These are phyloP conservation scores for Scolanthus callimorphus DNA, from an alignment of 92 coral and sea anemone species.

Conservation along the genomic window DNA sequence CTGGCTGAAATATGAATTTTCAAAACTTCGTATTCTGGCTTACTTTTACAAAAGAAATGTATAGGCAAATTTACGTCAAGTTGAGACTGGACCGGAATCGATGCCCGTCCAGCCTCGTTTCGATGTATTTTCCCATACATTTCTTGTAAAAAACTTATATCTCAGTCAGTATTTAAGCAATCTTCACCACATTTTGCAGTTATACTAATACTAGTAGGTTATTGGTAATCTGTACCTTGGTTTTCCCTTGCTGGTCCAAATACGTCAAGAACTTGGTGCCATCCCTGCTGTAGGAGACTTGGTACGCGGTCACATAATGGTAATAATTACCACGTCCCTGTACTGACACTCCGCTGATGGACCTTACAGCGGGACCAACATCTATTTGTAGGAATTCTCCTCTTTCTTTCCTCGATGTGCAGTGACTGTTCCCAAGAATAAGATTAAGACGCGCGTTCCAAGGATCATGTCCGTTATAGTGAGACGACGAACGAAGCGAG, in stretches of 20 bases:
- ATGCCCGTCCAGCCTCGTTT: too few relatives aligned
- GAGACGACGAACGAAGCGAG: slow-evolving; percentile 13
- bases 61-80: too few relatives aligned
- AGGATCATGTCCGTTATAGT: neutral
- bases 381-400: slow-evolving; percentile 39
- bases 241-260: slow-evolving; percentile 23
- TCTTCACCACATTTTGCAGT: too few relatives aligned
- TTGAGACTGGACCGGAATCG: too few relatives aligned
- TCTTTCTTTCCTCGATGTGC: neutral
- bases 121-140: too few relatives aligned
- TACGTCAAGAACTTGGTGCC: slow-evolving; percentile 34
- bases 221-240: too few relatives aligned
- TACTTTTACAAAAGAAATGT: too few relatives aligned
- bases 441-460: slow-evolving; percentile 9
- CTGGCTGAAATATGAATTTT: too few relatives aligned
- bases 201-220: too few relatives aligned
- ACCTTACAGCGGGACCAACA: slow-evolving; percentile 45
- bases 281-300: slow-evolving; percentile 32
- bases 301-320: slow-evolving; percentile 7
- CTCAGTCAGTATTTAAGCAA: too few relatives aligned
- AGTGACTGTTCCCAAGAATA: neutral
- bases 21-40: too few relatives aligned
- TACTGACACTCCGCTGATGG: slow-evolving; percentile 25
- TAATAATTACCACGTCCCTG: slow-evolving; percentile 6
- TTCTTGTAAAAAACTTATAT: too few relatives aligned